Conservation (phyloP, 2,797 vertebrate species). For the Enteromius paludinosus region DNA sequence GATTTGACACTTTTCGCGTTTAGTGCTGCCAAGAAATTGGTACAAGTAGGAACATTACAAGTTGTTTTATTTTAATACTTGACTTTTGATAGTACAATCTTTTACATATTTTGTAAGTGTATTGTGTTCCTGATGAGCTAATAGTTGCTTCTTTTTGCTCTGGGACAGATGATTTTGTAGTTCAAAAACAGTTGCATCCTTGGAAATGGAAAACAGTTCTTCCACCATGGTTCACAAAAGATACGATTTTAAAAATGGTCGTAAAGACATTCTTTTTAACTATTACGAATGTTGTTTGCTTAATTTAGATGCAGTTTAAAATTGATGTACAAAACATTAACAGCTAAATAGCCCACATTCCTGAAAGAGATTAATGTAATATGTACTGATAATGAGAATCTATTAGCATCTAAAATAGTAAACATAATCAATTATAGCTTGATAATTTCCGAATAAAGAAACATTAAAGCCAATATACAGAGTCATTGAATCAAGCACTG, state of each 20-base stretch:
- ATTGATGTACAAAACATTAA: neutral
- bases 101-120: neutral
- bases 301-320: neutral
- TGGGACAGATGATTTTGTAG: neutral
- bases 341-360: neutral
- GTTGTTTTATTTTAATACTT: conserved; percentile 13
- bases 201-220: conserved; percentile 3
- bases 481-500: neutral
- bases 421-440: neutral
- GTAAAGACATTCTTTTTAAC: neutral
- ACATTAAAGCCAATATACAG: neutral
- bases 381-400: neutral
- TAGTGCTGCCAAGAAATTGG: conserved; percentile 23
- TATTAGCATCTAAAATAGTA: neutral
- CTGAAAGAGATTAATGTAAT: neutral
- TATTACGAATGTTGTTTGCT: neutral
- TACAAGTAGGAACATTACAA: conserved; percentile 25
- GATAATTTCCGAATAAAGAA: neutral
- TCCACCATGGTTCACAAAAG: neutral
- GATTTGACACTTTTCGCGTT: conserved; percentile 31
- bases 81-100: neutral
- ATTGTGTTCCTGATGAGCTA: neutral
- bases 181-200: neutral
- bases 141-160: neutral
- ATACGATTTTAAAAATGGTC: neutral